A percentile compares a stretch with the other conserved stretches of the same genome.
Conservation (phyloP, 2,113 vertebrate genomes). For the Zapus hudsonius region DNA sequence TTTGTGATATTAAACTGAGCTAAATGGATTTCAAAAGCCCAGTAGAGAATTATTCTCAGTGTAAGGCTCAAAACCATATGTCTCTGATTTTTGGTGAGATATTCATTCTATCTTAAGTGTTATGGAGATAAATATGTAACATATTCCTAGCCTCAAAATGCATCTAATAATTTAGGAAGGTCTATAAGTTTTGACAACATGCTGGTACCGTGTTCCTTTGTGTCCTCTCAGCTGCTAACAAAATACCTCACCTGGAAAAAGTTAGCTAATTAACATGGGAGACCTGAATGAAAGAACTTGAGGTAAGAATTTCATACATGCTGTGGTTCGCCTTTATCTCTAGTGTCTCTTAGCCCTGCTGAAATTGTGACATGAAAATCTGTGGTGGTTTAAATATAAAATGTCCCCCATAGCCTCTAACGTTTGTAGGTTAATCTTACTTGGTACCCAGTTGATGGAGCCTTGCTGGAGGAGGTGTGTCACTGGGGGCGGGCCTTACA, state of each 20-base stretch:
- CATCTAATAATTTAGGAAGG: background rate
- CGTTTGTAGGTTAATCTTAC: no score
- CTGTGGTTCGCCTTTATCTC: background rate
- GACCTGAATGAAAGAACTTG: background rate
- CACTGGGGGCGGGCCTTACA: no score
- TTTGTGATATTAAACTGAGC: background rate
- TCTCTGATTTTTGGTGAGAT: background rate
- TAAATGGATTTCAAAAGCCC: background rate
- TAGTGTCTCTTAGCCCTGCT: background rate
- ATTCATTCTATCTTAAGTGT: background rate
- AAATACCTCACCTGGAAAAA: background rate
- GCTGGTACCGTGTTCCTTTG: background rate
- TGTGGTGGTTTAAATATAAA: no score
- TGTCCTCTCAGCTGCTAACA: background rate
- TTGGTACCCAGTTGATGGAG: no score
- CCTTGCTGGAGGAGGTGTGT: no score
- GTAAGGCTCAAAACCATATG: background rate
- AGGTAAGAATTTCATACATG: background rate
- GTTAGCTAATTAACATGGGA: background rate
- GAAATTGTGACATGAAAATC: background rate
- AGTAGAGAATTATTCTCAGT: background rate
- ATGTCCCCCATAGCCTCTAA: no score
- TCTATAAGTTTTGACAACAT: background rate
- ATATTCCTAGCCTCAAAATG: background rate
- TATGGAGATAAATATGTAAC: background rate